Conservation (phyloP, 2,888 invertebrate genomes). For the Leucophenga montana region DNA sequence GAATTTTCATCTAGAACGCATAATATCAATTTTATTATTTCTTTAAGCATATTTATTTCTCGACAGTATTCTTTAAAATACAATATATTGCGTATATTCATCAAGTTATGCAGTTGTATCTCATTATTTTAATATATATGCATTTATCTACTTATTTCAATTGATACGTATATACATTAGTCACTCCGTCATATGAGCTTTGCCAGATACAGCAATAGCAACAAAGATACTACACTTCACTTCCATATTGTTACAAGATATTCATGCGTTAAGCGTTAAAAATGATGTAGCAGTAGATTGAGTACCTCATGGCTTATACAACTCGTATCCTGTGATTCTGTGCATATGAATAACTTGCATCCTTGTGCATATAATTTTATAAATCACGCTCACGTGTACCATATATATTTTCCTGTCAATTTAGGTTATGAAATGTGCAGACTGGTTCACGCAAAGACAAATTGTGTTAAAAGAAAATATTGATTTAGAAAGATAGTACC, state of each 20-base stretch:
- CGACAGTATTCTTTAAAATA: constrained; percentile 46
- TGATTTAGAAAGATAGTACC: not conserved
- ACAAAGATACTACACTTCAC: not conserved
- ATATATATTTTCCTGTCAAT: not conserved
- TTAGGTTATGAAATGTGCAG: not conserved
- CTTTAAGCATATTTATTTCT: not conserved
- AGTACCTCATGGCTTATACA: too few relatives aligned
- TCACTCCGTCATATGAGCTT: not conserved
- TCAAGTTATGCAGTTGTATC: constrained; percentile 47
- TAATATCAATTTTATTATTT: constrained; percentile 3
- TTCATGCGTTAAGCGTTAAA: constrained; percentile 2
- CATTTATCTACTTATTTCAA: constrained; percentile 57
- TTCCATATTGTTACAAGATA: constrained; percentile 35
- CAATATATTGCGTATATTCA: constrained; percentile 48
- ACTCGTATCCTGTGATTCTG: too few relatives aligned
- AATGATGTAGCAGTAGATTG: too few relatives aligned
- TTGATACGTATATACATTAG: constrained; percentile 23
- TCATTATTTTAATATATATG: constrained; percentile 55
- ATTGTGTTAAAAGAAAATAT: not conserved
- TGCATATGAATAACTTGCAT: not conserved
- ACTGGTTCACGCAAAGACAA: too few relatives aligned
- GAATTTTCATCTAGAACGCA: not conserved
- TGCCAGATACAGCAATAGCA: not conserved
- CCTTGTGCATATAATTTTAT: not conserved
- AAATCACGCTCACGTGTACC: not conserved